Percentiles rank a stretch among this genome's conserved stretches.
Evolutionary conservation across 2,797 vertebrate species (phyloP).

Genomic region (Bryconaethiops microstoma): DNA sequence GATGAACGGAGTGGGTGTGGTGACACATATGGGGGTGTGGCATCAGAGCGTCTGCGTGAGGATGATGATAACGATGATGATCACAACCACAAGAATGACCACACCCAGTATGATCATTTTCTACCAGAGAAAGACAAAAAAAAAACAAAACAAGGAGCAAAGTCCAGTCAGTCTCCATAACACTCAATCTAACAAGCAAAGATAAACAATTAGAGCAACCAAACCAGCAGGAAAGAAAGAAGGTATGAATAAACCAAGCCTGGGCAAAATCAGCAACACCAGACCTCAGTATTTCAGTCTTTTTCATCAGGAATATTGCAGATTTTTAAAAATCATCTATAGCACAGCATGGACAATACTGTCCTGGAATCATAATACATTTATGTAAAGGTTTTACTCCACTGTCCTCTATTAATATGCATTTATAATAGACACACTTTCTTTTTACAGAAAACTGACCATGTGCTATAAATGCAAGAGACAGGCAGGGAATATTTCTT

Average conservation of each 20-base stretch:
- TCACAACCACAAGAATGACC: slow-evolving; percentile 63
- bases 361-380: not conserved
- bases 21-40: slow-evolving; percentile 38
- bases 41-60: slow-evolving; percentile 68
- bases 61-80: slow-evolving; percentile 72
- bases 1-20: slow-evolving; percentile 41
- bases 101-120: slow-evolving; percentile 71
- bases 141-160: slow-evolving; percentile 25
- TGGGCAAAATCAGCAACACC: slow-evolving; percentile 8
- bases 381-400: not conserved
- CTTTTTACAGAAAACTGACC: not conserved
- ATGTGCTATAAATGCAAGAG: not conserved
- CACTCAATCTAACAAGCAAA: not conserved
- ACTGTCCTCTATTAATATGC: not conserved
- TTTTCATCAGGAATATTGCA: not conserved
- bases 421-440: no score
- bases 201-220: not conserved
- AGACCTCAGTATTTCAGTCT: not conserved
- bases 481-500: not conserved
- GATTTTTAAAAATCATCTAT: not conserved
- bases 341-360: not conserved
- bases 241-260: not conserved
- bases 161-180: slow-evolving; percentile 15
- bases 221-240: not conserved
- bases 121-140: slow-evolving; percentile 60